Base-by-base conservation (phyloP, 2,888 invertebrate genomes). In the Acleris cristana region DNA sequence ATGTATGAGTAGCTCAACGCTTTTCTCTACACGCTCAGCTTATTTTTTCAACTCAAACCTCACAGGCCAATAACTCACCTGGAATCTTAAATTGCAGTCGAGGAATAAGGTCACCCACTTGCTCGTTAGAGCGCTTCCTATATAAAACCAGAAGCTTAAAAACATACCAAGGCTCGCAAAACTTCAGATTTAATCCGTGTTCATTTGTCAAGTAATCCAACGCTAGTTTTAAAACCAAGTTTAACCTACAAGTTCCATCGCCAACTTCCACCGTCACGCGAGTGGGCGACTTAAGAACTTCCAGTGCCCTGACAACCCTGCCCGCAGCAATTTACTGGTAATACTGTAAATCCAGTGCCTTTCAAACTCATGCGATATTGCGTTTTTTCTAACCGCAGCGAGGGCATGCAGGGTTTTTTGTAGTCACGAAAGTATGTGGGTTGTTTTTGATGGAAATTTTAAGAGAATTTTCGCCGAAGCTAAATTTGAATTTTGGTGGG, bases 331-430 rank as follows among this genome's bases (percentile, higher is more conserved):
- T 92, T 89, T 90, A 67, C 66, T 56, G 61, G 52, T 63, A 87
- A 90, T 86, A 84, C 85, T 87, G 88, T 86, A 90, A 91, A 90
- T 91, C 92, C 90, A 87, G 84, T 79, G 91, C 89, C 90, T 88
- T 87, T 81, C 80, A 81, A 87, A 86, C 85, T 87, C 88, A 89
- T 90, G 89, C 89, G 82, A 90, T 92, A 92, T 92, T 92, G 89
- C 91, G 88, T 90, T 91, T 91, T 79, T 88, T 87, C 87, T 58
- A 69, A 67, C 67, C 67, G 54, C 63, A 66, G 21, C 58, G 54
- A 51, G 51, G 59, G 59, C 34, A 34, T 34, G 34, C 26, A 44
- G 14, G 30, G 44, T 51, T 62, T 61, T 65, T 66, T 66, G 61
- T 62, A 66, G 63, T 63, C 67, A 63, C 58, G 62, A 54, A 67